These are phyloP conservation scores for Pyrochroa serraticornis DNA, from an alignment of 2,888 invertebrate species.

Conservation along the genomic window DNA sequence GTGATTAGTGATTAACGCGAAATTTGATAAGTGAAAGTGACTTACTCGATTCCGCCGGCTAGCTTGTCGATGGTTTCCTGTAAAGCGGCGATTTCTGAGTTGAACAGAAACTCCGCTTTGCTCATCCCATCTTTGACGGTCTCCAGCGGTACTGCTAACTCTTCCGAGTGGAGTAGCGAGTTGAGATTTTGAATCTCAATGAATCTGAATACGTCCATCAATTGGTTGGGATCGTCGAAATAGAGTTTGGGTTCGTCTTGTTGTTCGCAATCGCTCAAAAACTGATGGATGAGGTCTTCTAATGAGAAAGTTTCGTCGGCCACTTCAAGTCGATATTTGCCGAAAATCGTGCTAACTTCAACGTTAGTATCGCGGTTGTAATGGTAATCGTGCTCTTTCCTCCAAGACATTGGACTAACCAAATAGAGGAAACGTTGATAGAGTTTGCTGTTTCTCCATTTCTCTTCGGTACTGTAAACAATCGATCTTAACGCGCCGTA, in stretches of 20 bases:
- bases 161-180: slow-evolving; percentile 66
- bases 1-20: too few relatives aligned
- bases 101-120: slow-evolving; percentile 55
- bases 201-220: slow-evolving; percentile 64
- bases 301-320: slow-evolving; percentile 45
- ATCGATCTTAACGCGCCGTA: slow-evolving; percentile 53
- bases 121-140: slow-evolving; percentile 60
- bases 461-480: slow-evolving; percentile 67
- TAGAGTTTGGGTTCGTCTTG: slow-evolving; percentile 62
- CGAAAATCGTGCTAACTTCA: slow-evolving; percentile 41
- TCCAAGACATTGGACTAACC: slow-evolving; percentile 69
- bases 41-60: slow-evolving; percentile 55
- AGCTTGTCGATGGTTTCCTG: slow-evolving; percentile 56
- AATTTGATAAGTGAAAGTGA: too few relatives aligned
- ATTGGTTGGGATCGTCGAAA: slow-evolving; percentile 63
- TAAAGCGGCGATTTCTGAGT: slow-evolving; percentile 55
- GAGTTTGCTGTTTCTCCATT: slow-evolving; percentile 67
- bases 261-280: slow-evolving; percentile 57
- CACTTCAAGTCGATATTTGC: slow-evolving; percentile 39
- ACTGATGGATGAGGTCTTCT: slow-evolving; percentile 58
- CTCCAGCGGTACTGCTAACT: slow-evolving; percentile 62
- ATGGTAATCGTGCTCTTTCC: slow-evolving; percentile 58
- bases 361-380: slow-evolving; percentile 20
- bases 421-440: slow-evolving; percentile 73
- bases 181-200: slow-evolving; percentile 70